phyloP scores from a whole-genome alignment of 1,140 invertebrate genomes.

The Drosophila saltans region DNA sequence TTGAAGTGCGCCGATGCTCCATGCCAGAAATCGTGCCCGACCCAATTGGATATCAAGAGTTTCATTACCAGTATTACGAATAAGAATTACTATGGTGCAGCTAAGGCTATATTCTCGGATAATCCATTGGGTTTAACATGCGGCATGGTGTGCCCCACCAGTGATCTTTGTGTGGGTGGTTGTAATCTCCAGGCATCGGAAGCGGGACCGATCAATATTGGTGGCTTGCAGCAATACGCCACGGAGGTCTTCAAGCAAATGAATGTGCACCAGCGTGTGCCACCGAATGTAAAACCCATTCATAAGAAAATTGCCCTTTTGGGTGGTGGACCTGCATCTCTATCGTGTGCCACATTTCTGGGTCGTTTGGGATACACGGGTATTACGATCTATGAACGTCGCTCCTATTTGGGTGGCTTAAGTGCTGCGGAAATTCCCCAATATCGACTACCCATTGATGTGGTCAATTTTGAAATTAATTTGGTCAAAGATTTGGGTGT shows the following conservation, averaged over 20 bases:
- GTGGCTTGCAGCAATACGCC: slow-evolving; percentile 98
- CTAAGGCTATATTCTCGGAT: slow-evolving; percentile 97
- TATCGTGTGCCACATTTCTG: slow-evolving; percentile 98
- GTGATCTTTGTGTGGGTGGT: slow-evolving; percentile 98
- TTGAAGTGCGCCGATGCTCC: slow-evolving; percentile 99
- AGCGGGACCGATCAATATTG: slow-evolving; percentile 99
- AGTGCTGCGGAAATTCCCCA: slow-evolving; percentile 98
- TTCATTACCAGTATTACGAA: slow-evolving; percentile 99
- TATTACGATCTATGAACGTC: slow-evolving; percentile 96
- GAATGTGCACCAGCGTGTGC: slow-evolving; percentile 93
- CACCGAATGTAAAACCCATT: slow-evolving; percentile 87
- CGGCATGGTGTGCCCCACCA: slow-evolving; percentile 99
- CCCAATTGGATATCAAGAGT: slow-evolving; percentile 97
- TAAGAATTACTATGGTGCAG: slow-evolving; percentile 99
- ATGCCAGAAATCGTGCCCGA: slow-evolving; percentile 99
- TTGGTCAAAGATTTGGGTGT: slow-evolving; percentile 96
- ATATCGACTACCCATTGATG: slow-evolving; percentile 96
- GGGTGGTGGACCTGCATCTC: slow-evolving; percentile 97
- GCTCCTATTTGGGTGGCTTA: slow-evolving; percentile 92
- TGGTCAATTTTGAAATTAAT: slow-evolving; percentile 96
- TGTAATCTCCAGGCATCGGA: slow-evolving; percentile 98
- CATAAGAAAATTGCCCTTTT: slow-evolving; percentile 93
- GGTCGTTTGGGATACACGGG: slow-evolving; percentile 95
- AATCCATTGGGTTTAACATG: slow-evolving; percentile 98
- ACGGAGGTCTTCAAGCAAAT: slow-evolving; percentile 97